Evolutionary conservation across 2,113 vertebrate genomes (phyloP), one percentile per base, ranked within the genome.

Genomic region (Antechinus stuartii): DNA sequence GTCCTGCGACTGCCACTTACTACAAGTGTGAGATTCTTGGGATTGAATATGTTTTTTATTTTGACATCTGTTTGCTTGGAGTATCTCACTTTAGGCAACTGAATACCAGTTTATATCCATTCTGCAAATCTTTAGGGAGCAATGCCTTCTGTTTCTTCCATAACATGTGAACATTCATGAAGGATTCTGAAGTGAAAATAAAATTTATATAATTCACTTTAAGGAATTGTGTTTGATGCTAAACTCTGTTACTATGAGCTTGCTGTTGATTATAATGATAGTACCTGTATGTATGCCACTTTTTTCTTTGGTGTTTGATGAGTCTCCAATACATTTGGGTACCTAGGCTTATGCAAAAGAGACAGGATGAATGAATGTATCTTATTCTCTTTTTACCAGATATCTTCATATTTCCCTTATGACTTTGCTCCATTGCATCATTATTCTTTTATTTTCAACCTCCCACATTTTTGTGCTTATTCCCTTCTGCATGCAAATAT

Each of bases 251-350:
- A 42, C 35, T 2, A 84, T 8, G n/a, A 42, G 22, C 19, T 84
- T 42, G n/a, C 16, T 84, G 19, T 84, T 84, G 16, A 84, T 42
- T 42, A 22, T 42, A 84, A 42, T 76, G 61, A 2, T 23, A 42
- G 14, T 42, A 10, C 53, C 57, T 0, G 0, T 10, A 47, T 0
- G 0, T n/a, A 23, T 0, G 0, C 26, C 47, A 16, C 35, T 8
- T 68, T 92, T 54, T 56, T 53, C 25, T 42, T 25, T 54, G 42
- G 55, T 10, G 3, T 52, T 35, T 19, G 10, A 35, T 50, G 2
- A 30, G 46, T 12, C 1, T 6, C 4, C 23, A 27, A 5, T n/a
- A n/a, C 46, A 2, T 22, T 8, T 22, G 22, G 0, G 6, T 42
- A 61, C 52, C 8, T 9, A 25, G 12, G n/a, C 26, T 47, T 91